Evolutionary conservation across 2,888 invertebrate genomes (phyloP).

Genomic region (Baronia brevicornis): DNA sequence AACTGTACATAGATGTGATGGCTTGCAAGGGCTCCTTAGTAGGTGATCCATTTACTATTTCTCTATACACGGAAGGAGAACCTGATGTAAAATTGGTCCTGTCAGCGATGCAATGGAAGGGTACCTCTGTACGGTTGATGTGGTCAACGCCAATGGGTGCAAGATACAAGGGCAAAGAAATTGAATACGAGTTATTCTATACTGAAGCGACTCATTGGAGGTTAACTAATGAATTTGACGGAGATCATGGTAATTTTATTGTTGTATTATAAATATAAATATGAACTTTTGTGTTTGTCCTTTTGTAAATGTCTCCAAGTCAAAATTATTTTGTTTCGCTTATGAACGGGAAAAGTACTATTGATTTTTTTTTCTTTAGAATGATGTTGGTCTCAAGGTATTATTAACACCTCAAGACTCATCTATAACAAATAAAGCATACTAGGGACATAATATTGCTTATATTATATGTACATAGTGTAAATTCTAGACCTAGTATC

Average conservation of each 20-base stretch:
- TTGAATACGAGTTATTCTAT: conserved; percentile 84
- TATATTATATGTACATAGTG: too few relatives aligned
- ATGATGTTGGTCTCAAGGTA: too few relatives aligned
- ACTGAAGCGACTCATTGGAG: conserved; percentile 56
- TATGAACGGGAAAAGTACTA: too few relatives aligned
- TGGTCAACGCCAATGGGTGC: conserved; percentile 79
- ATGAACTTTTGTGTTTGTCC: too few relatives aligned
- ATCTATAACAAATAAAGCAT: too few relatives aligned
- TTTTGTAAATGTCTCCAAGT: too few relatives aligned
- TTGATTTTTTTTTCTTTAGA: conserved; percentile 4
- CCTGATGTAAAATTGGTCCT: conserved; percentile 69
- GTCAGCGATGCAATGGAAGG: conserved; percentile 65
- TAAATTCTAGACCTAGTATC: too few relatives aligned
- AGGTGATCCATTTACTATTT: conserved; percentile 69
- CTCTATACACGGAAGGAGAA: conserved; percentile 61
- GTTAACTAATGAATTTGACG: conserved; percentile 52
- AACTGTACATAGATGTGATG: conserved; percentile 73
- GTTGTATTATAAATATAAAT: too few relatives aligned
- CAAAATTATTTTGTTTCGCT: too few relatives aligned
- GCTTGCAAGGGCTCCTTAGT: conserved; percentile 75
- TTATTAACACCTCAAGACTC: too few relatives aligned
- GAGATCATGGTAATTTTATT: conserved; percentile 10
- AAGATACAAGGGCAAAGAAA: conserved; percentile 52
- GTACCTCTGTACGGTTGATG: conserved; percentile 77
- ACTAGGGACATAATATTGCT: too few relatives aligned